phyloP scores from a whole-genome alignment of 2,113 vertebrate species.

The Sylvietta virens region DNA sequence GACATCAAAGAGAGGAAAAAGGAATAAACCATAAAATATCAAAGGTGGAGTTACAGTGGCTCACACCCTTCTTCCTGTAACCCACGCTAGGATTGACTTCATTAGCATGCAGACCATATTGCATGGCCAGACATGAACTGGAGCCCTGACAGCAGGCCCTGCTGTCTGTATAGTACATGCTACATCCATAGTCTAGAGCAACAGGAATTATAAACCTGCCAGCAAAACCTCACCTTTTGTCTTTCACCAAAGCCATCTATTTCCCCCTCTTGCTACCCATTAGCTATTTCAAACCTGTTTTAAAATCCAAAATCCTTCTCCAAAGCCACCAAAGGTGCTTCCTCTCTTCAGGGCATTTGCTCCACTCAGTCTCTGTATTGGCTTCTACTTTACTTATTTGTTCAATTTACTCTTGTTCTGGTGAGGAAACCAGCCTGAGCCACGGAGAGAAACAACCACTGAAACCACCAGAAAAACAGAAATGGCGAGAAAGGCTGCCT shows the following conservation, averaged over 20 bases:
- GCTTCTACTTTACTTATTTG: not conserved
- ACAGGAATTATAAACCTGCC: not conserved
- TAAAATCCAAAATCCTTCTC: not conserved
- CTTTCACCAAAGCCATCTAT: not conserved
- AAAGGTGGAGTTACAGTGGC: not conserved
- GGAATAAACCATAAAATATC: not conserved
- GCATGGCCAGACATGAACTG: not conserved
- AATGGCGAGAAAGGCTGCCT: not conserved
- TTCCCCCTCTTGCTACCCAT: not conserved
- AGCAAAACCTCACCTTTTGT: not conserved
- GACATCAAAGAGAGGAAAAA: not conserved
- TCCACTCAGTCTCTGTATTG: not conserved
- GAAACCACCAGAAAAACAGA: not conserved
- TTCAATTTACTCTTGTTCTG: not conserved
- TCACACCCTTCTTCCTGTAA: not conserved
- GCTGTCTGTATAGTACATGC: not conserved
- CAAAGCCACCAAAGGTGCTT: not conserved
- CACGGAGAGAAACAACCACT: not conserved
- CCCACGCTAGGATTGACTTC: not conserved
- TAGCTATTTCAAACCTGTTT: not conserved
- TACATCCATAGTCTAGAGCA: not conserved
- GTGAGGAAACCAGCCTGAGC: not conserved
- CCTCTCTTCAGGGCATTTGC: not conserved
- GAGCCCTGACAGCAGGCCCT: not conserved
- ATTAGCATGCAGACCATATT: slow-evolving; percentile 31